These are phyloP conservation scores for Forbesichthys papilliferus DNA, from an alignment of 2,113 vertebrate genomes.

Conservation along the genomic window DNA sequence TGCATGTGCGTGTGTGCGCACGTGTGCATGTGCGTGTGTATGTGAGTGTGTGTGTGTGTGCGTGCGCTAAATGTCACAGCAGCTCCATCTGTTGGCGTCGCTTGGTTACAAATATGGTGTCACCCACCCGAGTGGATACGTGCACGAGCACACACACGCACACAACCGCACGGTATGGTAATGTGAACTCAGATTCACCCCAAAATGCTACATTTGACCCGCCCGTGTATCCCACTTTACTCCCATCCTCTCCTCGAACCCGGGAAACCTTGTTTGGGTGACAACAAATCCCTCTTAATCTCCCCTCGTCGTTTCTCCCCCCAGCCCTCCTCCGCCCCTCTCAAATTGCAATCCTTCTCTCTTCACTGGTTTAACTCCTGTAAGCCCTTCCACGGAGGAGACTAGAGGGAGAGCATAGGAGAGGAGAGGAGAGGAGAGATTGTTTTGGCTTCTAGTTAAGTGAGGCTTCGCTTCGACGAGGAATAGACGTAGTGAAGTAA, in stretches of 20 bases:
- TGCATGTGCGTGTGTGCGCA: background rate
- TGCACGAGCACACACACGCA: slow-evolving; percentile 7
- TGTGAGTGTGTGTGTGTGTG: slow-evolving; percentile 23
- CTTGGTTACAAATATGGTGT: slow-evolving; percentile 70
- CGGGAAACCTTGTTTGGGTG: slow-evolving; percentile 49
- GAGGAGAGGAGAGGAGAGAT: background rate
- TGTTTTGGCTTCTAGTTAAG: too few species aligned
- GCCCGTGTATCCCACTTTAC: slow-evolving; percentile 83
- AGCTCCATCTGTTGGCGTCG: slow-evolving; percentile 75
- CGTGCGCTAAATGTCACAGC: slow-evolving; percentile 35
- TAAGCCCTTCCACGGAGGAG: background rate
- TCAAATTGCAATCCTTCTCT: background rate
- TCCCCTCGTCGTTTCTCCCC: background rate
- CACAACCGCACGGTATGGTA: slow-evolving; percentile 81
- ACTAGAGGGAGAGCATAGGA: too few species aligned
- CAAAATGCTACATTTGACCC: slow-evolving; percentile 84
- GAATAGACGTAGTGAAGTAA: background rate
- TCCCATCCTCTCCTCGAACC: slow-evolving; percentile 34
- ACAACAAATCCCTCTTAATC: slow-evolving; percentile 70
- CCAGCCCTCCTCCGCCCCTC: background rate
- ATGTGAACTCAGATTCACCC: slow-evolving; percentile 98
- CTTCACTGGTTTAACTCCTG: too few species aligned
- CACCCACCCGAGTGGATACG: slow-evolving; percentile 56
- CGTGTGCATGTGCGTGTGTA: slow-evolving; percentile 34
- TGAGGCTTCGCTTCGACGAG: too few species aligned